These are phyloP conservation scores for Catonia carolina DNA, from an alignment of 2,888 invertebrate species.

Conservation along the genomic window DNA sequence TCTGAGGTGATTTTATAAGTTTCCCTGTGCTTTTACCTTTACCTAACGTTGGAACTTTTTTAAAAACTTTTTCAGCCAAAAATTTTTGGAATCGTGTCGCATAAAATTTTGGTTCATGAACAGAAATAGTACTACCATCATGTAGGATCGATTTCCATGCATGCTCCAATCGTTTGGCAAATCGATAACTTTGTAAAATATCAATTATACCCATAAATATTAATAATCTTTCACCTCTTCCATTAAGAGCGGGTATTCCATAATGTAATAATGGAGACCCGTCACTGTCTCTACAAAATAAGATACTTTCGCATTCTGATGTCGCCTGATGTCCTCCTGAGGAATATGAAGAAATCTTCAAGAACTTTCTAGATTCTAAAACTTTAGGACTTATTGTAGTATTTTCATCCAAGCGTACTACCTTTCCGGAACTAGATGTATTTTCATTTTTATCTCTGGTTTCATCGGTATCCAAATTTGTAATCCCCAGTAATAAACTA, in stretches of 20 bases:
- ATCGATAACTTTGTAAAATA: constrained; percentile 94
- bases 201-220: constrained; percentile 79
- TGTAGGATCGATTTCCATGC: constrained; percentile 98
- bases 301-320: no score
- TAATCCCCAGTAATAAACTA: constrained; percentile 91
- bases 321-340: no score
- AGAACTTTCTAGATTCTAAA: no score
- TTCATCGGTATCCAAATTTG: constrained; percentile 88
- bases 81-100: constrained; percentile 96
- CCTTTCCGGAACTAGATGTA: no score
- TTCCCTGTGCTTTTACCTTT: no score
- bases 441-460: constrained; percentile 35
- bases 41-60: constrained; percentile 38
- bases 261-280: neutral
- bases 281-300: no score
- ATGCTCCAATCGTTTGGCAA: constrained; percentile 97
- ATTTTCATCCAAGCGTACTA: constrained; percentile 37
- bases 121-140: constrained; percentile 97
- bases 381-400: no score
- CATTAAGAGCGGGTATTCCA: constrained; percentile 9
- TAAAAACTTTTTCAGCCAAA: constrained; percentile 94
- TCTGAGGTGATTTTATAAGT: no score
- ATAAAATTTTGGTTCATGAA: constrained; percentile 97
- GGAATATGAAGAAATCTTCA: no score
- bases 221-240: constrained; percentile 14